Evolutionary conservation across 2,888 invertebrate genomes (phyloP).

Genomic region (Lissocephala sabroskyi): DNA sequence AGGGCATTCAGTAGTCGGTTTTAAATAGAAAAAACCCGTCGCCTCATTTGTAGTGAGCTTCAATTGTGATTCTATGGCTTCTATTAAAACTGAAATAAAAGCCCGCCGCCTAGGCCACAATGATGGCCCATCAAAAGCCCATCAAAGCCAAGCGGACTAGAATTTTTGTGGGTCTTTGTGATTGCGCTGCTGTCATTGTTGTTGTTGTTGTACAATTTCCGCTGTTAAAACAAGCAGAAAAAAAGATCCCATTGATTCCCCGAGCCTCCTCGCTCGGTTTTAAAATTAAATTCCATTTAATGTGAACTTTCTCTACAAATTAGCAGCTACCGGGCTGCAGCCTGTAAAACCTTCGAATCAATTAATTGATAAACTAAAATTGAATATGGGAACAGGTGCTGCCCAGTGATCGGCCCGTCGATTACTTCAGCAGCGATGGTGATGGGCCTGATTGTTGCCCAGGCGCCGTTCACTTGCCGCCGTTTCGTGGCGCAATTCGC

Average conservation of each 20-base stretch:
- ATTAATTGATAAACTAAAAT: constrained; percentile 56
- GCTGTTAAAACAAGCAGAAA: constrained; percentile 15
- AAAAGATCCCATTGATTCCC: constrained; percentile 38
- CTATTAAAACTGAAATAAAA: too few species aligned
- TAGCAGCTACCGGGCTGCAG: constrained; percentile 38
- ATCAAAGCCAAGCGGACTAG: constrained; percentile 5
- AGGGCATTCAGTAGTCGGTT: too few species aligned
- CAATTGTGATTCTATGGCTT: too few species aligned
- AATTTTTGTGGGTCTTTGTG: too few species aligned
- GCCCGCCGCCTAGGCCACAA: too few species aligned
- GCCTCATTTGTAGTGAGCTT: too few species aligned
- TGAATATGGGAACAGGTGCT: constrained; percentile 15
- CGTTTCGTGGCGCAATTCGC: constrained; percentile 34
- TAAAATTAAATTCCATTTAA: constrained; percentile 36
- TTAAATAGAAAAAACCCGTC: too few species aligned
- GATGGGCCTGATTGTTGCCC: constrained; percentile 9
- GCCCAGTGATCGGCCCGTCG: too few species aligned
- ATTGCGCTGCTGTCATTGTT: neutral
- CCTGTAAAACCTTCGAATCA: too few species aligned
- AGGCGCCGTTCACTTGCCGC: constrained; percentile 45
- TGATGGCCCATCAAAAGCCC: constrained; percentile 27
- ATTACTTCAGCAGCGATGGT: neutral
- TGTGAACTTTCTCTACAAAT: constrained; percentile 42
- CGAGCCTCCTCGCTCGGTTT: constrained; percentile 18
- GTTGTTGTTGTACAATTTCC: constrained; percentile 23